phyloP scores from a whole-genome alignment of 2,113 vertebrate species.

The Clinocottus analis region DNA sequence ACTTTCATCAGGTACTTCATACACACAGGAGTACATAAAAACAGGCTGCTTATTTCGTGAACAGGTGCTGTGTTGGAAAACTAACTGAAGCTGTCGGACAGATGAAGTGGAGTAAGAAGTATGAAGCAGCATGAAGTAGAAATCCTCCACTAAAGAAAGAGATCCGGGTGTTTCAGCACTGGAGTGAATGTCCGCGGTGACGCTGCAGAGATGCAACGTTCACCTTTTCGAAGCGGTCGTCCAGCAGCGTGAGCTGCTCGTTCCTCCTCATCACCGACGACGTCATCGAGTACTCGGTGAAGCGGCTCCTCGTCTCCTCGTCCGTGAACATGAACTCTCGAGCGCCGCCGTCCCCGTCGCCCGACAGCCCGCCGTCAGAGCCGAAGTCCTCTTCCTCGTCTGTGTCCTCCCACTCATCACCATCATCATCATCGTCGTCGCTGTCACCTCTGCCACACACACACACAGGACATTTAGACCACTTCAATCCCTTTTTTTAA shows the following conservation, averaged over 20 bases:
- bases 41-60: too few species aligned
- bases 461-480: not conserved
- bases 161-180: too few species aligned
- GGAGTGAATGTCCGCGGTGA: too few species aligned
- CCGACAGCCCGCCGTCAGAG: conserved; percentile 84
- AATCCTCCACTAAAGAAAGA: too few species aligned
- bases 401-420: conserved; percentile 88
- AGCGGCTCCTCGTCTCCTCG: conserved; percentile 95
- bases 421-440: conserved; percentile 53
- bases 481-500: not conserved
- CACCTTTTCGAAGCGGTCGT: conserved; percentile 96
- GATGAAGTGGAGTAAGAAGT: too few species aligned
- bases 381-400: conserved; percentile 78
- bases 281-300: conserved; percentile 95
- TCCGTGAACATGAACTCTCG: conserved; percentile 88
- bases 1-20: too few species aligned
- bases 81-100: too few species aligned
- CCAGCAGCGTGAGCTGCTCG: conserved; percentile 92
- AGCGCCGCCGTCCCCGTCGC: conserved; percentile 51
- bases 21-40: too few species aligned
- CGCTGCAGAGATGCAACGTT: too few species aligned
- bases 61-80: too few species aligned
- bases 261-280: conserved; percentile 96
- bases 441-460: conserved; percentile 35
- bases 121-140: too few species aligned